phyloP scores from a whole-genome alignment of 2,797 vertebrate species.

The Lindbergichthys nudifrons region DNA sequence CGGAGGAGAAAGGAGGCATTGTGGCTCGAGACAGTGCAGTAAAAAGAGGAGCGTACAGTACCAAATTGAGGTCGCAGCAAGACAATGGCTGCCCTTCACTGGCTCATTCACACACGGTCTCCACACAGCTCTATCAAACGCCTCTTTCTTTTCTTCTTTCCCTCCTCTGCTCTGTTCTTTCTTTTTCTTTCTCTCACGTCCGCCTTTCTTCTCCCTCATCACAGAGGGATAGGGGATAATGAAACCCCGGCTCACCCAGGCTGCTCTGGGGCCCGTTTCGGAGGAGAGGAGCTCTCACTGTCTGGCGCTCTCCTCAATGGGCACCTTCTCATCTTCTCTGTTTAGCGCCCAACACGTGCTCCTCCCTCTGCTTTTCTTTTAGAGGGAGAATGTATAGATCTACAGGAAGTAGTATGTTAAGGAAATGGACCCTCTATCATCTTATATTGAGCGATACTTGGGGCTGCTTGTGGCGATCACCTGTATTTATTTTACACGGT shows the following conservation, averaged over 20 bases:
- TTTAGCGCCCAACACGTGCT: slow-evolving; percentile 36
- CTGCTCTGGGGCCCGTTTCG: slow-evolving; percentile 72
- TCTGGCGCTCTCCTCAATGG: slow-evolving; percentile 48
- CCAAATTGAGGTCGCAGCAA: slow-evolving; percentile 97
- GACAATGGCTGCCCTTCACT: slow-evolving; percentile 98
- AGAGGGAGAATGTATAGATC: slow-evolving; percentile 37
- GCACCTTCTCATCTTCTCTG: slow-evolving; percentile 62
- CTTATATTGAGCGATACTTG: not conserved
- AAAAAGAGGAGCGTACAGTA: slow-evolving; percentile 97
- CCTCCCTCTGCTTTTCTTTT: slow-evolving; percentile 61
- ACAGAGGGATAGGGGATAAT: slow-evolving; percentile 82
- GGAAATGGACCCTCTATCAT: not conserved
- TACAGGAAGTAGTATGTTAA: slow-evolving; percentile 46
- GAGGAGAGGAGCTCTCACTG: slow-evolving; percentile 57
- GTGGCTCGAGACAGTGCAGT: slow-evolving; percentile 95
- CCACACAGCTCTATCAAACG: slow-evolving; percentile 97
- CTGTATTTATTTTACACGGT: no score
- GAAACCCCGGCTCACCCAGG: slow-evolving; percentile 75
- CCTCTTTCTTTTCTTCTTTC: slow-evolving; percentile 87
- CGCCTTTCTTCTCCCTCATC: slow-evolving; percentile 91
- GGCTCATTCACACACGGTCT: slow-evolving; percentile 92
- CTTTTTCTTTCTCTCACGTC: slow-evolving; percentile 81
- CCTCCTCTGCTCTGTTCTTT: slow-evolving; percentile 79
- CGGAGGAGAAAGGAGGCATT: slow-evolving; percentile 95
- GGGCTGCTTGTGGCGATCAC: no score